Base-by-base conservation (phyloP, 2,888 invertebrate genomes). In the Mantis religiosa region DNA sequence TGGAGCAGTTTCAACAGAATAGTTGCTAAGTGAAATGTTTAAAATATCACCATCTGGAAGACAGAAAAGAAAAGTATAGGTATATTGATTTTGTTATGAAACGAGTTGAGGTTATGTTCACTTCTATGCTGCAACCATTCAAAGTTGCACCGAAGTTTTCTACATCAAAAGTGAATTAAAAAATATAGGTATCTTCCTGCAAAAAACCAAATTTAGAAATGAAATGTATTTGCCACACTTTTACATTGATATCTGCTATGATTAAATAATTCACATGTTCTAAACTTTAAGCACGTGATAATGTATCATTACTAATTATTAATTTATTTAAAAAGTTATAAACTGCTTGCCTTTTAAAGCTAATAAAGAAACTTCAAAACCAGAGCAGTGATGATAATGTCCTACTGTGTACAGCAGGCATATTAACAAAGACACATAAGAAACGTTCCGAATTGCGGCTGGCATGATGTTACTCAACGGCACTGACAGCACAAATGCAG, bases 11-110 rank as follows among this genome's bases (percentile, higher is more conserved):
- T 91, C 91, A 89, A 92, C 90, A 88, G 92, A 90, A 88, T 92
- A 92, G 71, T 90, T 90, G n/a, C 90, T 90, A 90, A 94, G 92
- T 87, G 92, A 91, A 71, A 91, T 89, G 82, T 82, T 85, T 27
- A 90, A 85, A 82, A 85, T 83, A 41, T 83, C 89, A 71, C 90
- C 90, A 91, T 91, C 91, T 91, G 90, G 27, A 91, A 91, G 85
- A 90, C 87, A 86, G 41, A 89, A 88, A 85, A 88, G 81, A 12
- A 81, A 28, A 27, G 15, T 25, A 81, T 12, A n/a, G n/a, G n/a
- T n/a, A 14, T 81, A 20, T 20, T 71, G 41, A 41, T 71, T 25
- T 25, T 6, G 54, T 71, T 54, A 71, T 71, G 54, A 1, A 71
- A 15, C 6, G 4, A 71, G 4, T 20, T 71, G 54, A 71, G 54